Evolutionary conservation across 2,113 vertebrate species (phyloP).

Genomic region (Noturus placidus): DNA sequence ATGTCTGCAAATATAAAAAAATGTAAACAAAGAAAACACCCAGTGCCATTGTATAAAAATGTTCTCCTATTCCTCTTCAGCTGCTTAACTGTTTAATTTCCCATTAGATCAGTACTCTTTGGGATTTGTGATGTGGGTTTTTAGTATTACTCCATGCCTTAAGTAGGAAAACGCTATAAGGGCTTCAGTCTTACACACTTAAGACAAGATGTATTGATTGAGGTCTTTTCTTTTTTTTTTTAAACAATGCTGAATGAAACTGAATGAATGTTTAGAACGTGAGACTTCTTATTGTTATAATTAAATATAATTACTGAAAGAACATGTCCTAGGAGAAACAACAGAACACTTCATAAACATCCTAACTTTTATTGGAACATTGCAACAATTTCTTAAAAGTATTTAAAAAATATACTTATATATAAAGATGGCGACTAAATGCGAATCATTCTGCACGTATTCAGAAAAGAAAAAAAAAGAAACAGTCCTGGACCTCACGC

Average conservation of each 20-base stretch:
- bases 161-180: neutral
- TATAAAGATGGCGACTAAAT: slow-evolving; percentile 54
- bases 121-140: neutral
- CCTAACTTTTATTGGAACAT: slow-evolving; percentile 49
- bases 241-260: neutral
- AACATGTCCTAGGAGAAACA: neutral
- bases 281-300: no score
- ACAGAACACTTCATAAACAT: slow-evolving; percentile 35
- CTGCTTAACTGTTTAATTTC: neutral
- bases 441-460: slow-evolving; percentile 28
- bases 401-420: slow-evolving; percentile 54
- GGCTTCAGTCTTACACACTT: neutral
- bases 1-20: neutral
- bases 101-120: neutral
- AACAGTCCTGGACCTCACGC: slow-evolving; percentile 11
- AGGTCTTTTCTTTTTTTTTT: neutral
- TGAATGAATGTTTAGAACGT: neutral
- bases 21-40: neutral
- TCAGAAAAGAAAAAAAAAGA: slow-evolving; percentile 30
- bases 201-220: neutral
- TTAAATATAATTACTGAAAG: neutral
- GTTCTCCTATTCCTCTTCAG: neutral
- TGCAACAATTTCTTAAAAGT: slow-evolving; percentile 53
- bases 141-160: neutral
- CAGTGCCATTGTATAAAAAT: neutral